phyloP scores from a whole-genome alignment of 2,113 vertebrate genomes.

The Drymodes brunneopygia region DNA sequence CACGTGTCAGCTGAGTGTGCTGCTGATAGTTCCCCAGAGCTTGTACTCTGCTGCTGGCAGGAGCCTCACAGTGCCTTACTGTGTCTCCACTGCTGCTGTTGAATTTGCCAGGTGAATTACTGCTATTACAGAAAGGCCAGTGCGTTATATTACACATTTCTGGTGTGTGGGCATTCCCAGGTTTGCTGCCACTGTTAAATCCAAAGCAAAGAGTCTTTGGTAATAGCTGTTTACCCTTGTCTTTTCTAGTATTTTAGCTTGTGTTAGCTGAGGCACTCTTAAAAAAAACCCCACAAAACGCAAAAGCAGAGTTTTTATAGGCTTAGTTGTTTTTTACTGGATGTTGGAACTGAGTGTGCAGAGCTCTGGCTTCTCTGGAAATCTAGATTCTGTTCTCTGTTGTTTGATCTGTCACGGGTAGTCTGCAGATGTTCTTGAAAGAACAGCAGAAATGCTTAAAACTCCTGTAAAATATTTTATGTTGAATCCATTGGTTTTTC shows the following conservation, averaged over 20 bases:
- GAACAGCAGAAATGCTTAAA: neutral
- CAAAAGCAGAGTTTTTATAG: neutral
- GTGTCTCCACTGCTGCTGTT: neutral
- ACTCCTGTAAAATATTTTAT: neutral
- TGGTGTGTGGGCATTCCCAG: neutral
- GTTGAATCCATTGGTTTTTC: neutral
- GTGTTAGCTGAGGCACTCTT: neutral
- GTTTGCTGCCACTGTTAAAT: neutral
- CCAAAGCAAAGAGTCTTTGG: neutral
- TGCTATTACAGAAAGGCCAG: neutral
- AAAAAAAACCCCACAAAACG: neutral
- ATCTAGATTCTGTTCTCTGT: neutral
- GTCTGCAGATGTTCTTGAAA: neutral
- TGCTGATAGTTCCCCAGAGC: neutral
- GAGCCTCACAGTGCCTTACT: neutral
- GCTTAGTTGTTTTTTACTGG: neutral
- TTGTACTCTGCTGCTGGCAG: neutral
- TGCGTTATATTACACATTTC: accelerated
- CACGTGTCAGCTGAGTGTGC: accelerated
- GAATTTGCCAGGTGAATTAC: neutral
- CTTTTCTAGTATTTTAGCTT: neutral
- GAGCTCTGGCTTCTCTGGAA: neutral
- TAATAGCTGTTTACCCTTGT: neutral
- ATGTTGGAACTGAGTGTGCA: neutral
- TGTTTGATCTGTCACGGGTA: neutral